phyloP scores from a whole-genome alignment of 30 jellyfish, hydroid and myxozoan genomes.

The Hydractinia symbiolongicarpus region DNA sequence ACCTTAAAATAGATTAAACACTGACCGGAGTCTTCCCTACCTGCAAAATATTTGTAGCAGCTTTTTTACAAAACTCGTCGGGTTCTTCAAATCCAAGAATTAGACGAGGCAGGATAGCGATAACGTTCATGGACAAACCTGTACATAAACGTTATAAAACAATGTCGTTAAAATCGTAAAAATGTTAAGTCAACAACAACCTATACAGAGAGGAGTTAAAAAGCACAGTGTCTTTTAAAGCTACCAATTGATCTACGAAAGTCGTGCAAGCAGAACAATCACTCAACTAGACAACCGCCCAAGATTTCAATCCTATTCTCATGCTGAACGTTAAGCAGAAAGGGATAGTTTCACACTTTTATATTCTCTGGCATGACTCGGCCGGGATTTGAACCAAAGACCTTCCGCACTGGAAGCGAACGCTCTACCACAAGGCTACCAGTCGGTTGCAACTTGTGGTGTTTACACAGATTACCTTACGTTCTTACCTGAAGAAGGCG shows the following conservation, averaged over 20 bases:
- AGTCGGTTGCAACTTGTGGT: too few species aligned
- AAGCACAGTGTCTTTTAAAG: background rate
- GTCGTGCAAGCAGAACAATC: too few species aligned
- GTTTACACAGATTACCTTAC: background rate
- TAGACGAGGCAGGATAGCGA: slow-evolving; percentile 82
- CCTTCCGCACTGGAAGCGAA: too few species aligned
- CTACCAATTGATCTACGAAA: too few species aligned
- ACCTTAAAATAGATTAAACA: background rate
- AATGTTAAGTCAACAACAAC: background rate
- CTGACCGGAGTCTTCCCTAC: background rate
- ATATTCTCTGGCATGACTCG: too few species aligned
- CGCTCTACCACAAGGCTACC: too few species aligned
- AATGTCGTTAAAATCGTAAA: background rate
- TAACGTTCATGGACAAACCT: slow-evolving; percentile 86
- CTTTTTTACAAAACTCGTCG: slow-evolving; percentile 61
- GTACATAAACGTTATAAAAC: background rate
- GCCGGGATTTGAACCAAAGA: too few species aligned
- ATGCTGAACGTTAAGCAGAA: too few species aligned
- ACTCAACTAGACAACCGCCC: too few species aligned
- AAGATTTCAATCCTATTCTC: too few species aligned
- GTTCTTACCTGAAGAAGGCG: slow-evolving; percentile 78
- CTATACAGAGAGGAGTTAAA: background rate
- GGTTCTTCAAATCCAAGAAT: slow-evolving; percentile 78
- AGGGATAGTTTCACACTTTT: too few species aligned
- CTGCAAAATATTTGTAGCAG: slow-evolving; percentile 65